Evolutionary conservation across 2,888 invertebrate species (phyloP), one percentile per base, ranked within the genome.

Genomic region (Sinodicranocentrus sp.): DNA sequence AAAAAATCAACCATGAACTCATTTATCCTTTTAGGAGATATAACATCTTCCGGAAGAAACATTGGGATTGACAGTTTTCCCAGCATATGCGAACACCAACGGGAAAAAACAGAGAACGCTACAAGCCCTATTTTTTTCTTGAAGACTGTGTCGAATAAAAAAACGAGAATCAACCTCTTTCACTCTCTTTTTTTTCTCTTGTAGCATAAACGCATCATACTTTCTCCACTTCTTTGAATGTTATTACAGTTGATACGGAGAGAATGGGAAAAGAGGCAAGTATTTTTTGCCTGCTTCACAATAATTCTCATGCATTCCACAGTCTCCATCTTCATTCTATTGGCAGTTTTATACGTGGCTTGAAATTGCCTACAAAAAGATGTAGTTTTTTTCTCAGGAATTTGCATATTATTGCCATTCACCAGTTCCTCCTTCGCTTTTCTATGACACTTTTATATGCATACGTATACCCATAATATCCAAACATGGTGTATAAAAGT

Each of bases 331-430:
- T 70, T 54, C 39, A 44, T 82, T 44, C 63, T 65, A 76, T 82
- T 76, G 76, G 82, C 82, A 75, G 65, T 75, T 82, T 73, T 61
- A 82, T 68, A 73, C 43, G 57, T 67, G 71, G 39, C 43, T 28
- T 54, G 67, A 73, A 80, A 82, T 67, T 75, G 68, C 43, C 73
- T 75, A 43, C 73, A 82, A 82, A 82, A 68, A 75, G 76, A 71
- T 82, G 70, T 76, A 82, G 54, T 71, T 82, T 82, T 54, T 17
- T 39, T 15, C 17, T 6, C 26, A 6, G 21, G 76, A 76, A 82
- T 82, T 82, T 82, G 68, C 82, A 82, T 82, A 82, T 82, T 82
- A 82, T 82, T 82, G 82, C 82, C 76, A 71, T 82, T 82, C 70
- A 25, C 61, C 17, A 33, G 82, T 70, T 67, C 52, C 75, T 75